phyloP scores from a whole-genome alignment of 2,888 invertebrate genomes.

The Tethea ocularis region DNA sequence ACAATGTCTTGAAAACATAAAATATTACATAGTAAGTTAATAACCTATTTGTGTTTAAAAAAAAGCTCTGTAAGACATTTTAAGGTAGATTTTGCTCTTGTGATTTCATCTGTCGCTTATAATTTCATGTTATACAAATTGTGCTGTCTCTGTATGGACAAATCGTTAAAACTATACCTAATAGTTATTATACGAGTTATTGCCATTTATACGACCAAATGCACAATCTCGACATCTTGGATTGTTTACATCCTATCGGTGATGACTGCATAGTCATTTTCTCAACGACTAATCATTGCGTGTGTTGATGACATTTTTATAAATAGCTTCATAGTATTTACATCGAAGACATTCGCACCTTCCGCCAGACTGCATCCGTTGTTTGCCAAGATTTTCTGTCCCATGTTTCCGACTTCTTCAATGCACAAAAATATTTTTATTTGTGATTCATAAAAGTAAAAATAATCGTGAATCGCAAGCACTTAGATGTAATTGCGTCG shows the following conservation, averaged over 20 bases:
- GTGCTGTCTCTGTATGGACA: background rate
- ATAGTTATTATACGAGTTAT: background rate
- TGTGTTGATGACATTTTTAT: slow-evolving; percentile 6
- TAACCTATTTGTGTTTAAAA: no score
- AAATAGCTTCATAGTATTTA: slow-evolving; percentile 8
- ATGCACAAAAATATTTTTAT: slow-evolving; percentile 6
- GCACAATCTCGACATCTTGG: background rate
- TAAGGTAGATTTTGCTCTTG: background rate
- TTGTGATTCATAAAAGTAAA: slow-evolving; percentile 2
- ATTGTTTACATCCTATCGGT: slow-evolving; percentile 7
- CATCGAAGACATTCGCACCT: slow-evolving; percentile 1
- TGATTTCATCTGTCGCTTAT: no score
- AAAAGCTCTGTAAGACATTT: background rate
- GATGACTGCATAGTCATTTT: slow-evolving; percentile 1
- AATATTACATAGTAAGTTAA: no score
- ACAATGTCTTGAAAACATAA: background rate
- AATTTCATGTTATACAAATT: background rate
- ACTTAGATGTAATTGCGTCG: slow-evolving; percentile 42
- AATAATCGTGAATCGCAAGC: slow-evolving; percentile 23
- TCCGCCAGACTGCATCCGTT: slow-evolving; percentile 8
- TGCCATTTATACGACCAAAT: background rate
- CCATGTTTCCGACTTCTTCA: background rate
- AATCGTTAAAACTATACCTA: background rate
- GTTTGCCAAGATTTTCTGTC: background rate
- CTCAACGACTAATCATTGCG: background rate